Base-by-base conservation (phyloP, 2,797 vertebrate genomes). In the Labroides dimidiatus region DNA sequence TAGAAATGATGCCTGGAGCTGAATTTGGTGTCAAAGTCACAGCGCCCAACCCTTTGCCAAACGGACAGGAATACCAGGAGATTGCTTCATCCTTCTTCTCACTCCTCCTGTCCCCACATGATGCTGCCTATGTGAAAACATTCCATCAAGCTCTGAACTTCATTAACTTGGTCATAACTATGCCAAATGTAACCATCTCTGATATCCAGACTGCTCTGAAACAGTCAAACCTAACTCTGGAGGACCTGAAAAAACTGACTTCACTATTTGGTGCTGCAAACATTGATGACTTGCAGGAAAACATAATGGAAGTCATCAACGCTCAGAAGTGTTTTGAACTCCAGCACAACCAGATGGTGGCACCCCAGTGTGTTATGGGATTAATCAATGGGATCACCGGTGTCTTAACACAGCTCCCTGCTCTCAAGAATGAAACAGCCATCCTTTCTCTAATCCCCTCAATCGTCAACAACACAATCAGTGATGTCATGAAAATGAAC, bases 211-310 rank as follows among this genome's bases (percentile, higher is more conserved):
- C 87, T 51, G 84, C 82, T 20, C 77, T 95, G 47, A 47, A 23
- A 51, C 69, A 80, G 59, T 87, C 91, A 30, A 92, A 94, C 70
- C 66, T 95, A n/a, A 93, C 90, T 5, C 33, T 89, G 5, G 57
- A 50, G 13, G 87, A 94, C 27, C 77, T 94, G 27, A 66, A 90
- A n/a, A 23, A 54, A 60, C 62, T 94, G 16, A 14, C 77, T 9
- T 20, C 74, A n/a, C 39, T 88, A 1, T 68, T 77, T 41, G 81
- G 85, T 36, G 69, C 75, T 58, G 68, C 69, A 33, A 82, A 86
- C 49, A 16, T 89, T 2, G 81, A 72, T 0, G 12, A 82, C 20
- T 56, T 93, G n/a, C 20, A 93, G 20, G 65, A 33, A 42, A 80
- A 86, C 8, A 39, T 93, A n/a, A 80, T 87, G 59, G 56, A 69